Conservation (phyloP, 2,797 vertebrate species). For the Tamandua tetradactyla region DNA sequence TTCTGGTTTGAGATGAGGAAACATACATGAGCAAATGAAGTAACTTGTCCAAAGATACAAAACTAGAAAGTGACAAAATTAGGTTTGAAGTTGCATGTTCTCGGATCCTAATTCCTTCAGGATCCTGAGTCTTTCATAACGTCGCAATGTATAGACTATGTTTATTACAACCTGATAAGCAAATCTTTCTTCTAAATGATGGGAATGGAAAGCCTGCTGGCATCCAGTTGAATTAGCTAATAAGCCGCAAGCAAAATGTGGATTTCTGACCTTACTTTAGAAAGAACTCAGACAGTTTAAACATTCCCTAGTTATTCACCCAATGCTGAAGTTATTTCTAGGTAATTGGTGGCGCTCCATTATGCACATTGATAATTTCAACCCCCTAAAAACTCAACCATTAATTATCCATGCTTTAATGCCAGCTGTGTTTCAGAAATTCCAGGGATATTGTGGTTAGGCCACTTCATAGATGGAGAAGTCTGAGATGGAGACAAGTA, state of each 20-base stretch:
- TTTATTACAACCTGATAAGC: background rate
- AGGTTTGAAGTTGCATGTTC: background rate
- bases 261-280: background rate
- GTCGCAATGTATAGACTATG: background rate
- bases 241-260: background rate
- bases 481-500: background rate
- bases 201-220: background rate
- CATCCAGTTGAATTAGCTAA: background rate
- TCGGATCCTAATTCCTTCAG: background rate
- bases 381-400: background rate
- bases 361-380: background rate
- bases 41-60: background rate
- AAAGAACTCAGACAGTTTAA: background rate
- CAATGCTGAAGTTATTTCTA: background rate
- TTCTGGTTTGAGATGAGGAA: background rate
- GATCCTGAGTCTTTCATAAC: background rate
- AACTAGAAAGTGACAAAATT: background rate
- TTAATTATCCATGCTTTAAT: background rate
- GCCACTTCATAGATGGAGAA: background rate
- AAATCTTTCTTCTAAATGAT: background rate
- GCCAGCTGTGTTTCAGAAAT: background rate
- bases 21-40: background rate
- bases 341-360: background rate
- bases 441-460: background rate
- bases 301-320: background rate